Evolutionary conservation across 1,140 invertebrate species (phyloP).

Genomic region (Bombus picipes): DNA sequence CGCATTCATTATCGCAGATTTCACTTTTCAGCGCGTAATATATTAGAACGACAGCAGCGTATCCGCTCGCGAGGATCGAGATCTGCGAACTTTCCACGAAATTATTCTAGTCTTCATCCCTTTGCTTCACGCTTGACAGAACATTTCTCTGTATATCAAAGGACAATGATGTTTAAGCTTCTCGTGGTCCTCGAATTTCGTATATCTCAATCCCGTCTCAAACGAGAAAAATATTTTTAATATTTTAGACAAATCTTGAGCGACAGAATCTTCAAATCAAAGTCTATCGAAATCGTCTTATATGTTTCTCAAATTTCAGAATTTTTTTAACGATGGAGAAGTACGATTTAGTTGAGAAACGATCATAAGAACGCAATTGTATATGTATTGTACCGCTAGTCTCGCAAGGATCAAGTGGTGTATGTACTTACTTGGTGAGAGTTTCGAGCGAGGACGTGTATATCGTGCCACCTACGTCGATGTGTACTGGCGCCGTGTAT

Average conservation of each 20-base stretch:
- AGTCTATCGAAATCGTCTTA: too few relatives aligned
- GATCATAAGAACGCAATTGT: too few relatives aligned
- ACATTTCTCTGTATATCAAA: neutral
- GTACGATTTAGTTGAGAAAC: too few relatives aligned
- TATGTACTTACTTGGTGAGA: slow-evolving; percentile 92
- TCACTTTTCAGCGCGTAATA: slow-evolving; percentile 41
- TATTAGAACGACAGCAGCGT: slow-evolving; percentile 32
- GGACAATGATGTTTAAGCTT: too few relatives aligned
- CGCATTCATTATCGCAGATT: slow-evolving; percentile 34
- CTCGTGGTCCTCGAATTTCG: too few relatives aligned
- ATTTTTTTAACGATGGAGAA: neutral
- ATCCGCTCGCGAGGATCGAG: neutral
- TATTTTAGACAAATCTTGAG: too few relatives aligned
- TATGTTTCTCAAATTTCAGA: too few relatives aligned
- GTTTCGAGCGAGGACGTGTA: slow-evolving; percentile 98
- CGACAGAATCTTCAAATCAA: too few relatives aligned
- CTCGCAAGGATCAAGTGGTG: neutral
- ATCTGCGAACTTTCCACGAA: slow-evolving; percentile 26
- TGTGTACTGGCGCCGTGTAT: slow-evolving; percentile 97
- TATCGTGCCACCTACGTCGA: slow-evolving; percentile 97
- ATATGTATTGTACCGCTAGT: neutral
- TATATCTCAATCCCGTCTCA: too few relatives aligned
- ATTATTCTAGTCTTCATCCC: neutral
- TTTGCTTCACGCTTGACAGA: neutral
- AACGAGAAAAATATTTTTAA: too few relatives aligned